These are phyloP conservation scores for Eristalis pertinax DNA, from an alignment of 2,888 invertebrate genomes.

Conservation along the genomic window DNA sequence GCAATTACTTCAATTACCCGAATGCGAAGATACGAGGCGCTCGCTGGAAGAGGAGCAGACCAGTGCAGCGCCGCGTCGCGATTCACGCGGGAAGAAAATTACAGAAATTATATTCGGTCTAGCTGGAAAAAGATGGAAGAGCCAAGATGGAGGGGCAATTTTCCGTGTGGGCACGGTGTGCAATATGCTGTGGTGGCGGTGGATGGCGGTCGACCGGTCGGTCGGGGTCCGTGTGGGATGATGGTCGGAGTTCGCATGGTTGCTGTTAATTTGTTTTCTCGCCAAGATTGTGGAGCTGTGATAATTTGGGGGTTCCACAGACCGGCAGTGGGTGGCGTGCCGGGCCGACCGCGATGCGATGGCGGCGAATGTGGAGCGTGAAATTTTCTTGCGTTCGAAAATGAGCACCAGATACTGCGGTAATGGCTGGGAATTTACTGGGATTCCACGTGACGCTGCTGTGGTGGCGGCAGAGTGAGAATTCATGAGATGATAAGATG, in stretches of 20 bases:
- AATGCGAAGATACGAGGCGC: constrained; percentile 39
- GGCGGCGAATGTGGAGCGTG: constrained; percentile 57
- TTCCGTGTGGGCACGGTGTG: constrained; percentile 17
- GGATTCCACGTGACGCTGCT: constrained; percentile 48
- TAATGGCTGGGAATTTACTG: constrained; percentile 63
- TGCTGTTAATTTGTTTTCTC: constrained; percentile 71
- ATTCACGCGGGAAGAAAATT: constrained; percentile 69
- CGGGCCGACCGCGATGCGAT: constrained; percentile 24
- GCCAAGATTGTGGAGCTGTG: constrained; percentile 67
- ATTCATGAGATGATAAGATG: constrained; percentile 57
- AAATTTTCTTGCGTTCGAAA: constrained; percentile 44
- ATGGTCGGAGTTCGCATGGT: constrained; percentile 63
- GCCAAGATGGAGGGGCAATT: constrained; percentile 48
- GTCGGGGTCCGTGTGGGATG: constrained; percentile 35
- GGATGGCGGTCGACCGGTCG: neutral
- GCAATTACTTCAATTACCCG: constrained; percentile 72
- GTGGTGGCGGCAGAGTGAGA: constrained; percentile 47
- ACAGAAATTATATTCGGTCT: constrained; percentile 64
- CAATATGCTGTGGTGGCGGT: constrained; percentile 29
- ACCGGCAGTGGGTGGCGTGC: constrained; percentile 45
- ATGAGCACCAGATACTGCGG: constrained; percentile 32
- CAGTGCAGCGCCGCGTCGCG: constrained; percentile 46
- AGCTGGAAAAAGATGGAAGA: constrained; percentile 16
- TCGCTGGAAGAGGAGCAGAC: constrained; percentile 11
- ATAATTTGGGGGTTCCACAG: constrained; percentile 66